Evolutionary conservation across 2,113 vertebrate genomes (phyloP).

Genomic region (Miniopterus natalensis): DNA sequence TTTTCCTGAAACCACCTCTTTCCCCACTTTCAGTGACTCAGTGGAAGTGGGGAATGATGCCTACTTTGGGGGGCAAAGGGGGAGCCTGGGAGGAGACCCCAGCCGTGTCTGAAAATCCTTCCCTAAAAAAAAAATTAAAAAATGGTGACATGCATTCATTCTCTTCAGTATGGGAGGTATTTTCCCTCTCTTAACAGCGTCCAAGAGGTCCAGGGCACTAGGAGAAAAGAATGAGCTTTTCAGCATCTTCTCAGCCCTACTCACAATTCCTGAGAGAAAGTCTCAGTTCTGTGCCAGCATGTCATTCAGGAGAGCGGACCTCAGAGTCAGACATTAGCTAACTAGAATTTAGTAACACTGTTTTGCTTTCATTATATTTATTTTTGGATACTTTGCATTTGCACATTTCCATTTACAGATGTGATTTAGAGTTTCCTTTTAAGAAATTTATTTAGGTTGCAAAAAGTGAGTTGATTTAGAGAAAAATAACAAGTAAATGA

Average conservation of each 20-base stretch:
- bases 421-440: slow-evolving; percentile 28
- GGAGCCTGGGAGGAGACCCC: not conserved
- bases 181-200: not conserved
- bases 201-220: not conserved
- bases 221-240: not conserved
- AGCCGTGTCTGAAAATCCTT: not conserved
- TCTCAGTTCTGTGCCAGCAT: not conserved
- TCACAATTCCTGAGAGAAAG: not conserved
- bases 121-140: not conserved
- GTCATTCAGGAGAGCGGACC: not conserved
- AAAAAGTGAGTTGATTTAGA: slow-evolving; percentile 13
- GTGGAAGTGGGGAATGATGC: not conserved
- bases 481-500: not conserved
- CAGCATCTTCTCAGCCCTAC: not conserved
- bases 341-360: not conserved
- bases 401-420: not conserved
- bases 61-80: not conserved
- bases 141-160: not conserved
- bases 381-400: not conserved
- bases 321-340: not conserved
- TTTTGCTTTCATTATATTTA: not conserved
- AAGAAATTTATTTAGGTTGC: slow-evolving; percentile 53
- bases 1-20: slow-evolving; percentile 41
- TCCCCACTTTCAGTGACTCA: slow-evolving; percentile 9
- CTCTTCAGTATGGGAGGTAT: fast-evolving